Percentiles rank a stretch among this genome's conserved stretches.
These are phyloP conservation scores for Gymnosoma rotundatum DNA, from an alignment of 2,888 invertebrate genomes.

Conservation along the genomic window DNA sequence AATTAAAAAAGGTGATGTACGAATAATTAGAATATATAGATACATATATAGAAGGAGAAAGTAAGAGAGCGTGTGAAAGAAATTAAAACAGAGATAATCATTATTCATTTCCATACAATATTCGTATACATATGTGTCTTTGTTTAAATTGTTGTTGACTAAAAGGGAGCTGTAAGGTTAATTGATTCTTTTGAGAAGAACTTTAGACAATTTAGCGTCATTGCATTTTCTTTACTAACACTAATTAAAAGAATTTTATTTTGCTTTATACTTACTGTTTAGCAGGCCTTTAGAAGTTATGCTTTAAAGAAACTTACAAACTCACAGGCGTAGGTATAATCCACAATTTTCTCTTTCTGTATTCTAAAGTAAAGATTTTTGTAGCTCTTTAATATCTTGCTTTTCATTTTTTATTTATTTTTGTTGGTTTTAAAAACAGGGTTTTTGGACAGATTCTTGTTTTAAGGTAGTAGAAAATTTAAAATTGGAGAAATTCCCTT, in stretches of 20 bases:
- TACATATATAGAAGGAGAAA: slow-evolving; percentile 18
- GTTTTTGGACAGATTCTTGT: slow-evolving; percentile 81
- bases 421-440: not conserved
- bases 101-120: slow-evolving; percentile 43
- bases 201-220: slow-evolving; percentile 27
- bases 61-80: slow-evolving; percentile 42
- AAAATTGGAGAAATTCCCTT: slow-evolving; percentile 75
- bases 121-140: slow-evolving; percentile 34
- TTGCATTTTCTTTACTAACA: not conserved
- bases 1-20: slow-evolving; percentile 47
- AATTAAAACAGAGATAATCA: slow-evolving; percentile 4
- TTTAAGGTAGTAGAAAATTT: slow-evolving; percentile 81
- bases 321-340: slow-evolving; percentile 15
- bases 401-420: not conserved
- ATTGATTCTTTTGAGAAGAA: slow-evolving; percentile 1
- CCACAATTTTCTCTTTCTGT: not conserved
- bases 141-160: slow-evolving; percentile 14
- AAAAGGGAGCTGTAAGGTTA: slow-evolving; percentile 18
- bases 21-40: slow-evolving; percentile 20
- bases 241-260: not conserved
- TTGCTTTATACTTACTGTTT: slow-evolving; percentile 48
- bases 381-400: not conserved
- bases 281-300: slow-evolving; percentile 3
- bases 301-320: slow-evolving; percentile 42
- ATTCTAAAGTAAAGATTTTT: slow-evolving; percentile 9